Evolutionary conservation across 2,888 invertebrate genomes (phyloP), one percentile per base, ranked within the genome.

Genomic region (Choristoneura rosaceana): DNA sequence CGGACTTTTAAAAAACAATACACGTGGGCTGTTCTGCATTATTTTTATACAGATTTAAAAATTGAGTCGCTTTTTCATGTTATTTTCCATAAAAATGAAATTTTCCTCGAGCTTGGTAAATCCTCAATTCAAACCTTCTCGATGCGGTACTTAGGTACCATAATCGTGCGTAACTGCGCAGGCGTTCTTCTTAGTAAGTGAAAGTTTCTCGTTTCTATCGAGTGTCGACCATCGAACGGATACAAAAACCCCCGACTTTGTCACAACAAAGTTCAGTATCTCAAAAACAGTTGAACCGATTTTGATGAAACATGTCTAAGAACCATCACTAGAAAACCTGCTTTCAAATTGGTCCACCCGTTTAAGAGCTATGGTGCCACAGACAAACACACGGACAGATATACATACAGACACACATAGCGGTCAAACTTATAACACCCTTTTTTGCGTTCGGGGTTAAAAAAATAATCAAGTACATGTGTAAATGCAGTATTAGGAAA

Each of bases 1-100:
- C n/a, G 9, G 34, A 65, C 62, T 74, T 45, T n/a, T 60, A 66
- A 67, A 62, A 66, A 67, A 62, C 60, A 38, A n/a, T 67, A 55
- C 4, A 65, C 41, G 60, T 12, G 43, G 43, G 52, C n/a, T 14
- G 41, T 63, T 69, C 43, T 34, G 55, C 38, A 52, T 50, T 33
- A 43, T 41, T 41, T 47, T 61, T 17, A 61, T 43, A 52, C 25
- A 43, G 12, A 12, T 5, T 34, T 5, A 10, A 43, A 10, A 10
- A 43, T 9, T 10, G 34, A 38, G 7, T 38, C 10, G 3, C 41
- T 0, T 43, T 12, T 12, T 43, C 43, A 12, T 43, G 4, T 43
- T 0, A 12, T 12, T 43, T 12, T 43, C 3, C 12, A 3, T 43
- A 12, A 12, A 43, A 43, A 10, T 43, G 4, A 43, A 12, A 12